Conservation (phyloP, 2,888 invertebrate genomes). For the Latrodectus hesperus region DNA sequence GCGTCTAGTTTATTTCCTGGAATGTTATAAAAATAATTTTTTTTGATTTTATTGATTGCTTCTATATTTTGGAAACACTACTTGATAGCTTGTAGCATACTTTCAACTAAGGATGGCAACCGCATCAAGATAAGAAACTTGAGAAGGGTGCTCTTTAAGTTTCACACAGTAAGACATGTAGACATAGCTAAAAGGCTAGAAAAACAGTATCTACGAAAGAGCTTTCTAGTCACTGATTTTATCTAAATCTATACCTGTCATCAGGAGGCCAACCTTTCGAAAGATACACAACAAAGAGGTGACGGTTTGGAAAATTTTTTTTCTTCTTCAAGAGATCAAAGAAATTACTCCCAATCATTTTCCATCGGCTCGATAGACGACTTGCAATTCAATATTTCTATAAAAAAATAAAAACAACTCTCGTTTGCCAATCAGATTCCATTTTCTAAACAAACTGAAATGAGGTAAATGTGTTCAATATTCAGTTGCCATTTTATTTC, state of each 20-base stretch:
- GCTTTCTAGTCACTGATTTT: slow-evolving; percentile 40
- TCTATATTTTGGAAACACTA: too few species aligned
- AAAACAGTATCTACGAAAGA: not conserved
- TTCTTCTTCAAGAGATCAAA: slow-evolving; percentile 34
- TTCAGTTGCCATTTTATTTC: too few species aligned
- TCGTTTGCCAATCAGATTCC: too few species aligned
- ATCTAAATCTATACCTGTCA: slow-evolving; percentile 66
- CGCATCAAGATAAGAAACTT: not conserved
- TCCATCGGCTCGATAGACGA: slow-evolving; percentile 3
- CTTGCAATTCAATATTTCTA: not conserved
- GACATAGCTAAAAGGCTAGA: not conserved
- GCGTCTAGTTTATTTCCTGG: too few species aligned
- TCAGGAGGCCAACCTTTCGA: slow-evolving; percentile 12
- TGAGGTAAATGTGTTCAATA: too few species aligned
- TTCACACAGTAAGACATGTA: not conserved
- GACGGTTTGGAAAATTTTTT: slow-evolving; percentile 12
- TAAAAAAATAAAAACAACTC: too few species aligned
- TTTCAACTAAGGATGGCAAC: too few species aligned
- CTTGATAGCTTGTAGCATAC: too few species aligned
- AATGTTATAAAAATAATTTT: too few species aligned
- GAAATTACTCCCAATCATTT: slow-evolving; percentile 41
- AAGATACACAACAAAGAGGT: slow-evolving; percentile 17
- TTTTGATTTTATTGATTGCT: too few species aligned
- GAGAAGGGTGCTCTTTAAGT: not conserved
- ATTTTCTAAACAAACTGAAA: too few species aligned